Base-by-base conservation (phyloP, 2,888 invertebrate genomes). In the Scaptomyza polygonia region DNA sequence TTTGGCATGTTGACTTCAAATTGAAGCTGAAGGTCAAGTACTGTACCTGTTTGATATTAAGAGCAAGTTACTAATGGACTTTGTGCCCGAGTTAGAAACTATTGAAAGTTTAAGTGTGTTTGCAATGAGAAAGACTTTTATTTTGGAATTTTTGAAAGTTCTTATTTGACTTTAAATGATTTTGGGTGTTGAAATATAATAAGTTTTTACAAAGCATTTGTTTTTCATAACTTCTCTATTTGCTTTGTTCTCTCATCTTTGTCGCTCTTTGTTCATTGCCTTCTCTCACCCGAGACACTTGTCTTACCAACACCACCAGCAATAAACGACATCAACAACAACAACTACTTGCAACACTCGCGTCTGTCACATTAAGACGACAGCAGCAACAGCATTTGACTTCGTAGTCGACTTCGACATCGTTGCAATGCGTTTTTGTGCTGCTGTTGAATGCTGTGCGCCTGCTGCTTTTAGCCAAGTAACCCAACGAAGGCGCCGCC, bases 381-480 rank as follows among this genome's bases (percentile, higher is more conserved):
- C 77, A 14, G 32, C 12, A 34, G 12, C 32, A 52, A 14, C 34
- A 52, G 40, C 25, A 25, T 25, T 57, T 48, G 58, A 8, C 59
- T 12, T n/a, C 40, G 44, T 8, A 14, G 14, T 18, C 36, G 44
- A 7, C 18, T 18, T 18, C 36, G 44, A 7, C 18, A 52, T 32
- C 44, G 42, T 21, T 58, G 21, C 63, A 29, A 6, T 48, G 29
- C n/a, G 39, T 32, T n/a, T n/a, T n/a, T n/a, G n/a, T n/a, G n/a
- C n/a, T 52, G 21, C 3, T 21, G 21, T 67, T 61, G 39, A 73
- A 40, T 66, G 79, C 87, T 87, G 85, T 45, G 70, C 85, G 82
- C 87, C 82, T 84, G 82, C 79, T 87, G 86, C 81, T 81, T 34
- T 86, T 69, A 73, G 87, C 77, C 85, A 86, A 81, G 67, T 67